phyloP scores from a whole-genome alignment of 2,888 invertebrate genomes.

The Cephus pulcher region DNA sequence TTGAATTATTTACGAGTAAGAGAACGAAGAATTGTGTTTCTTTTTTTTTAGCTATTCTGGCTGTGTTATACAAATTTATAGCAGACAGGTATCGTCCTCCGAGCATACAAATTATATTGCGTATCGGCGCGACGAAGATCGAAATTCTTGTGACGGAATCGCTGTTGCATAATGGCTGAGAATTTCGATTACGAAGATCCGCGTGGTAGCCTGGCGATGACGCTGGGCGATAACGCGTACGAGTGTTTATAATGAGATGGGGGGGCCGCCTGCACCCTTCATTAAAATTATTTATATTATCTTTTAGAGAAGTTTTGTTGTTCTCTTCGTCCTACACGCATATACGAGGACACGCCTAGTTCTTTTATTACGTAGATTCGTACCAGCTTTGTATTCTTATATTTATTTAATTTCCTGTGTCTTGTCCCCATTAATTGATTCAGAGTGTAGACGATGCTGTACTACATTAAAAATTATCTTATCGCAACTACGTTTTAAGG shows the following conservation, averaged over 20 bases:
- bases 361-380: neutral
- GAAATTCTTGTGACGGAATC: neutral
- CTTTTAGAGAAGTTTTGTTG: constrained; percentile 1
- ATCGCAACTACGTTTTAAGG: neutral
- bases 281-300: constrained; percentile 37
- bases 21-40: neutral
- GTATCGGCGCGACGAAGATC: neutral
- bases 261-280: constrained; percentile 42
- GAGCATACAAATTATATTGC: neutral
- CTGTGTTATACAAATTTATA: neutral
- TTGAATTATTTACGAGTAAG: neutral
- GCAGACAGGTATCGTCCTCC: neutral
- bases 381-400: neutral
- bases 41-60: neutral
- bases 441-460: neutral
- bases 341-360: neutral
- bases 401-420: neutral
- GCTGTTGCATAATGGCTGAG: neutral
- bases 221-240: neutral
- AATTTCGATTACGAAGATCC: neutral
- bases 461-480: neutral
- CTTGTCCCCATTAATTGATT: neutral
- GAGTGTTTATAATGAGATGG: neutral
- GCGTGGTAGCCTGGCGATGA: neutral
- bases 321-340: neutral